Percentiles rank a stretch among this genome's conserved stretches.
Evolutionary conservation across 2,113 vertebrate species (phyloP).

Genomic region (Melanerpes formicivorus): DNA sequence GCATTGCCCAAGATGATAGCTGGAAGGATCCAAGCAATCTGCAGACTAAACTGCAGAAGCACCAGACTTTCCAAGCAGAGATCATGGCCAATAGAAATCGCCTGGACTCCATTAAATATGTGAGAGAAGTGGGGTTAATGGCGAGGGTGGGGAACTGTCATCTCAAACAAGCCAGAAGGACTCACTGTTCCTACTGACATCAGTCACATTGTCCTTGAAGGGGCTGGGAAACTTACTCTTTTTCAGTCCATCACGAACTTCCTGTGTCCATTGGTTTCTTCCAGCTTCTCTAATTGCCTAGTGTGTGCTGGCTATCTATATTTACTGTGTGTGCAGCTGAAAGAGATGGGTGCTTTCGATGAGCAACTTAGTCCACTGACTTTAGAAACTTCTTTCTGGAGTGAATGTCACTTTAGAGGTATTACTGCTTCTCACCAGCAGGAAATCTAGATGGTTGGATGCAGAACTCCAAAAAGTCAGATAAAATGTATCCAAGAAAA

Average conservation of each 20-base stretch:
- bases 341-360: not conserved
- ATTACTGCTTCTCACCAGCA: not conserved
- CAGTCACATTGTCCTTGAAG: not conserved
- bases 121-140: constrained; percentile 41
- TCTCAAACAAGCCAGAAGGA: not conserved
- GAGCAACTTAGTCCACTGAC: not conserved
- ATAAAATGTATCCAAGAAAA: not conserved
- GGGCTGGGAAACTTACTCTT: not conserved
- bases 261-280: not conserved
- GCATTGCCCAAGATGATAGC: constrained; percentile 83
- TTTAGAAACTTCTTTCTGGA: not conserved
- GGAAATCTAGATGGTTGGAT: not conserved
- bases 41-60: constrained; percentile 84
- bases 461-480: not conserved
- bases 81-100: constrained; percentile 77
- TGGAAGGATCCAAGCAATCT: constrained; percentile 85
- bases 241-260: not conserved
- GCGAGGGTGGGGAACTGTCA: not conserved
- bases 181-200: not conserved
- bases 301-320: not conserved
- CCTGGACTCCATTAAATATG: constrained; percentile 76
- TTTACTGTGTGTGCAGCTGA: not conserved
- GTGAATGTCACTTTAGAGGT: not conserved
- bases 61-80: constrained; percentile 87
- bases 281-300: not conserved